Conservation (phyloP, 1,140 invertebrate genomes). For the Apis mellifera region Amel_HAv3.1 CM009943.2:5072501-5073000, state of each 20-base stretch:
- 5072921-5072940: too few relatives aligned
- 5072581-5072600: conserved; percentile 48
- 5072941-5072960: too few relatives aligned
- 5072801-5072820: too few relatives aligned
- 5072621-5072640: conserved; percentile 61
- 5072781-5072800: background rate
- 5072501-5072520: conserved; percentile 26
- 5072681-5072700: conserved; percentile 36
- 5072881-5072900: too few relatives aligned
- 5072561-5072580: conserved; percentile 62
- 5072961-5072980: background rate
- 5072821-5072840: too few relatives aligned
- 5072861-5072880: too few relatives aligned
- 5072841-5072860: too few relatives aligned
- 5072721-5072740: conserved; percentile 19
- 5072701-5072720: conserved; percentile 38
- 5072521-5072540: conserved; percentile 32
- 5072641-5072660: conserved; percentile 42
- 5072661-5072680: conserved; percentile 38
- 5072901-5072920: too few relatives aligned
- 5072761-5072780: background rate
- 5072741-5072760: conserved; percentile 11
- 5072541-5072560: conserved; percentile 39
- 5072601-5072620: conserved; percentile 35
- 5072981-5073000: background rate